These are phyloP conservation scores for Oostethus manadensis DNA, from an alignment of 2,113 vertebrate genomes.

Conservation along the genomic window DNA sequence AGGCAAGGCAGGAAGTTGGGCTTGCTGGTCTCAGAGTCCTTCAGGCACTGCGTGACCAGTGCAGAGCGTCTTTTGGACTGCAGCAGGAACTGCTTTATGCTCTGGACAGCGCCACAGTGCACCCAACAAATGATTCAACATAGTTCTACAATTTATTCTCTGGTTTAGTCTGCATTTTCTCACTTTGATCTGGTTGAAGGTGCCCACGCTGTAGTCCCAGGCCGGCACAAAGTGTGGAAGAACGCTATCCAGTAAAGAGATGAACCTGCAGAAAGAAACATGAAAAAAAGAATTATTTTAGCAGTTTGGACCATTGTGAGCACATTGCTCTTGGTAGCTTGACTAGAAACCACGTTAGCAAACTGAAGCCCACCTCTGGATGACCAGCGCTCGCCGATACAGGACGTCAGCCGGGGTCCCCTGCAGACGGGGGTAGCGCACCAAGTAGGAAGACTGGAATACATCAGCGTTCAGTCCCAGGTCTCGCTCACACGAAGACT, in stretches of 20 bases:
- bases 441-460: slow-evolving; percentile 89
- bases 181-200: slow-evolving; percentile 93
- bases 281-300: neutral
- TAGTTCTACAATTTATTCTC: no score
- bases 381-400: slow-evolving; percentile 84
- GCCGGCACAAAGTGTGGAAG: slow-evolving; percentile 89
- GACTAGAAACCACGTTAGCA: neutral
- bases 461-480: slow-evolving; percentile 90
- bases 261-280: slow-evolving; percentile 76
- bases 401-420: slow-evolving; percentile 85
- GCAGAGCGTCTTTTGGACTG: slow-evolving; percentile 88
- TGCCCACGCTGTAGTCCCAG: slow-evolving; percentile 93
- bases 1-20: slow-evolving; percentile 95
- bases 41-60: slow-evolving; percentile 91
- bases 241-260: slow-evolving; percentile 85
- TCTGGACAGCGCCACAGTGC: slow-evolving; percentile 65
- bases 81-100: slow-evolving; percentile 92
- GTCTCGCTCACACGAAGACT: slow-evolving; percentile 89
- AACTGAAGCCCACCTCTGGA: slow-evolving; percentile 79
- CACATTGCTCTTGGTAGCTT: neutral
- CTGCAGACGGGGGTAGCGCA: slow-evolving; percentile 93
- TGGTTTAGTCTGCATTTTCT: slow-evolving; percentile 20
- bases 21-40: slow-evolving; percentile 93
- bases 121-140: neutral
- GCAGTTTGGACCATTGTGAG: neutral